Conservation (phyloP, 2,888 invertebrate species). For the Drosophila ezoana region DNA sequence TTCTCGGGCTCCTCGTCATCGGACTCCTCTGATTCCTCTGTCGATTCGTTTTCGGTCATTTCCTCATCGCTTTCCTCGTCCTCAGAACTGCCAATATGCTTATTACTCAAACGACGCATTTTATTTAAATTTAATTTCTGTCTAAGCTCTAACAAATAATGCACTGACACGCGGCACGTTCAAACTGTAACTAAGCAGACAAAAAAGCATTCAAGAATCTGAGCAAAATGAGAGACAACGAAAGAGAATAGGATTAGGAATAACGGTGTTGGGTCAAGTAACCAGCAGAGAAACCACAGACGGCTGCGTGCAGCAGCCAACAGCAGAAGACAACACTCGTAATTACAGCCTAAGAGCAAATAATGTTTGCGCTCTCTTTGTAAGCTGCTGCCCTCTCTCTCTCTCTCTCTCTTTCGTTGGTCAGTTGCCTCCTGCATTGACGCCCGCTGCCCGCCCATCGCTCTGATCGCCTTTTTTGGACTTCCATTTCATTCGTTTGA, state of each 20-base stretch:
- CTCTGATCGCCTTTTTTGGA: too few species aligned
- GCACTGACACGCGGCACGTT: not conserved
- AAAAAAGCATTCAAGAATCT: not conserved
- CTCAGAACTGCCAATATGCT: not conserved
- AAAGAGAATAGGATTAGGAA: too few species aligned
- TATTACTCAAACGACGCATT: not conserved
- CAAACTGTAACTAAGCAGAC: not conserved
- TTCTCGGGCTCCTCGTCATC: not conserved
- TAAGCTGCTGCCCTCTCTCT: too few species aligned
- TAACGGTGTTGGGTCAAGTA: slow-evolving; percentile 11
- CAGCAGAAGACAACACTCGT: too few species aligned
- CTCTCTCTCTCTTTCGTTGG: too few species aligned
- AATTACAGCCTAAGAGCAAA: too few species aligned
- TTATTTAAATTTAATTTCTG: not conserved
- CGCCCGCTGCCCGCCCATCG: too few species aligned
- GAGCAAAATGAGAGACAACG: not conserved
- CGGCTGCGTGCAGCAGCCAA: too few species aligned
- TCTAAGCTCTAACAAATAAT: not conserved
- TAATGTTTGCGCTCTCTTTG: too few species aligned
- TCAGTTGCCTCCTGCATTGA: too few species aligned
- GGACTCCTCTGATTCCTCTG: not conserved
- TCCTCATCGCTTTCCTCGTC: slow-evolving; percentile 2
- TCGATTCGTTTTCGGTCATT: not conserved
- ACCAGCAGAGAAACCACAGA: too few species aligned
- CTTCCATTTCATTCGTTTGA: too few species aligned